A percentile compares a stretch with the other conserved stretches of the same genome.
Conservation (phyloP, 2,888 invertebrate species). For the Acanthosepion pharaonis region DNA sequence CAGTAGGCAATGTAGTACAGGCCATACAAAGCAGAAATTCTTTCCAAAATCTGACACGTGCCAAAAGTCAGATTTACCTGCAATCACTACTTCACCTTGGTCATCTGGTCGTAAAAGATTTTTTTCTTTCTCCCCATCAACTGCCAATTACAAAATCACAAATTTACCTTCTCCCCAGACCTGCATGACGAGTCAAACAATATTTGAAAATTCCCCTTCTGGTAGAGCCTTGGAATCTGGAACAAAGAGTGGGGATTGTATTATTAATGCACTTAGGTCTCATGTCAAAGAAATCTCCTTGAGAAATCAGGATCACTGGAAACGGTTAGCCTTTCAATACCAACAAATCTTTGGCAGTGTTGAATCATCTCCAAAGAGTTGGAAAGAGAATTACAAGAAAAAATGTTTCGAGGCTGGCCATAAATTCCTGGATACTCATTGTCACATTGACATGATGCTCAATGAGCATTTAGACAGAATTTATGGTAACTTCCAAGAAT, state of each 20-base stretch:
- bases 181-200: not conserved
- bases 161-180: not conserved
- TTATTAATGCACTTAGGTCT: not conserved
- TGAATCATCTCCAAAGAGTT: slow-evolving; percentile 45
- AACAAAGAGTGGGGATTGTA: not conserved
- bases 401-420: slow-evolving; percentile 56
- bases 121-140: not conserved
- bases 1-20: not conserved
- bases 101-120: not conserved
- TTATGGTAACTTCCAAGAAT: slow-evolving; percentile 36
- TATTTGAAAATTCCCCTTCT: not conserved
- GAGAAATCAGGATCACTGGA: not conserved
- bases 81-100: not conserved
- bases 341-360: not conserved
- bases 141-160: not conserved
- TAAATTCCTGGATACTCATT: slow-evolving; percentile 74
- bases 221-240: not conserved
- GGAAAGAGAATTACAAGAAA: slow-evolving; percentile 56
- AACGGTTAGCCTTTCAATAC: not conserved
- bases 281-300: not conserved
- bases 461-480: slow-evolving; percentile 46
- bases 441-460: slow-evolving; percentile 74
- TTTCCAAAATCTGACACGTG: not conserved
- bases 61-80: not conserved
- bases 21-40: not conserved